Conservation (phyloP, 2,888 invertebrate genomes). For the Apocheima hispidaria region DNA sequence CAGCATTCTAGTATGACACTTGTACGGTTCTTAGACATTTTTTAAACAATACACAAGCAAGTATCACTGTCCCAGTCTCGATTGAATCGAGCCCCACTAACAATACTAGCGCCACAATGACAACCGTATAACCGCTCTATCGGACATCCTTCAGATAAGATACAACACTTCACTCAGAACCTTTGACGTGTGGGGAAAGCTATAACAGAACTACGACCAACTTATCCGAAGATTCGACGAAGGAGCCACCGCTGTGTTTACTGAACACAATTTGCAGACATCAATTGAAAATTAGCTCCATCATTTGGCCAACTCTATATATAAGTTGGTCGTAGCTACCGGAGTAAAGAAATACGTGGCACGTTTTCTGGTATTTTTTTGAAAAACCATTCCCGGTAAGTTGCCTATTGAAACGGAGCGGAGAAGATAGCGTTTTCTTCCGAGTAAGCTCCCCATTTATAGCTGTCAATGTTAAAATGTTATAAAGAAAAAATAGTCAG, state of each 20-base stretch:
- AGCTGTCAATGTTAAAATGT: conserved; percentile 16
- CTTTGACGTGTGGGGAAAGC: conserved; percentile 56
- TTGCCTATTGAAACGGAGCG: conserved; percentile 25
- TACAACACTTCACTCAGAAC: conserved; percentile 60
- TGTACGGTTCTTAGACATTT: conserved; percentile 38
- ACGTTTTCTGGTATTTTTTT: conserved; percentile 35
- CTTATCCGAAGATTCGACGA: neutral
- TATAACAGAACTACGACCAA: conserved; percentile 18
- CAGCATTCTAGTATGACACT: neutral
- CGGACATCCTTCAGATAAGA: conserved; percentile 70
- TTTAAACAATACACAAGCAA: conserved; percentile 41
- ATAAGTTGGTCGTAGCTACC: neutral
- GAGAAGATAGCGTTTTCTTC: conserved; percentile 27
- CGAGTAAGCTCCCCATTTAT: conserved; percentile 12
- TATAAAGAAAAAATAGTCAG: conserved; percentile 4
- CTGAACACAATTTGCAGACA: neutral
- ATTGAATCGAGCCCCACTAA: conserved; percentile 63
- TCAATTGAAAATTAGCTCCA: neutral
- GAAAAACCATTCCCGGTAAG: conserved; percentile 22
- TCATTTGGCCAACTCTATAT: neutral
- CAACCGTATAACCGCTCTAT: conserved; percentile 55
- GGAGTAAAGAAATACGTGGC: conserved; percentile 26
- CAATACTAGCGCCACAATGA: conserved; percentile 63
- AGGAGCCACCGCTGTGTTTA: neutral
- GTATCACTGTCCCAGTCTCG: conserved; percentile 56